Percentiles rank a stretch among this genome's conserved stretches.
phyloP scores from a whole-genome alignment of 2,888 invertebrate genomes.

The Ophonus ardosiacus region DNA sequence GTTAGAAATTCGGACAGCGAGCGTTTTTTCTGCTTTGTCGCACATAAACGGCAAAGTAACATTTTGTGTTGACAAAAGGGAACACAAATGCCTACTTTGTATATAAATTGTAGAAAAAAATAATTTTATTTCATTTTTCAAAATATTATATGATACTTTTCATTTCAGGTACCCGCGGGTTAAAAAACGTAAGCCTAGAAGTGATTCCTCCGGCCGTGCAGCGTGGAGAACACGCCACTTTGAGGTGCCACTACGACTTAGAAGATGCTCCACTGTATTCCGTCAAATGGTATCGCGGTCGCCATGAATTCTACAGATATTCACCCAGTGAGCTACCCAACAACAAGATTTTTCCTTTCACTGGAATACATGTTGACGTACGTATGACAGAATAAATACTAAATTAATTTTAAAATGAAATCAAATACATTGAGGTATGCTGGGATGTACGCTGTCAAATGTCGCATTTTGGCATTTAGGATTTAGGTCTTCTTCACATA shows the following conservation, averaged over 20 bases:
- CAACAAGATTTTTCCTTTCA: conserved; percentile 85
- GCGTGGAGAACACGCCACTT: conserved; percentile 82
- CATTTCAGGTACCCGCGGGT: conserved; percentile 80
- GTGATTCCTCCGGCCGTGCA: conserved; percentile 85
- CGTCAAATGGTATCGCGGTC: conserved; percentile 92
- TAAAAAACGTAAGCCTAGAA: conserved; percentile 84
- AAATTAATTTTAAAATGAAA: too few relatives aligned
- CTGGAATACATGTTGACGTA: conserved; percentile 89
- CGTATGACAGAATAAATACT: conserved; percentile 75
- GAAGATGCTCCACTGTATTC: conserved; percentile 87
- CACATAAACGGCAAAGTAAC: too few relatives aligned
- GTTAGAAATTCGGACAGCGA: too few relatives aligned
- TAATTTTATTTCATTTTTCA: not conserved
- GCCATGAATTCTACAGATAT: conserved; percentile 90
- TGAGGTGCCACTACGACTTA: conserved; percentile 87
- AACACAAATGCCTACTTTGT: too few relatives aligned
- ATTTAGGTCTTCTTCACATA: too few relatives aligned
- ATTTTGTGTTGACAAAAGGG: too few relatives aligned
- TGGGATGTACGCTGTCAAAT: too few relatives aligned
- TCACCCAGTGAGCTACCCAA: conserved; percentile 86
- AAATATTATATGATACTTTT: not conserved
- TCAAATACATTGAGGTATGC: too few relatives aligned
- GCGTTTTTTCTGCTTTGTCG: too few relatives aligned
- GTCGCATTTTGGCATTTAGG: too few relatives aligned
- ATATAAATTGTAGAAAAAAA: too few relatives aligned